Base-by-base conservation (phyloP, 2,888 invertebrate species). In the Dinocampus coccinellae region DNA sequence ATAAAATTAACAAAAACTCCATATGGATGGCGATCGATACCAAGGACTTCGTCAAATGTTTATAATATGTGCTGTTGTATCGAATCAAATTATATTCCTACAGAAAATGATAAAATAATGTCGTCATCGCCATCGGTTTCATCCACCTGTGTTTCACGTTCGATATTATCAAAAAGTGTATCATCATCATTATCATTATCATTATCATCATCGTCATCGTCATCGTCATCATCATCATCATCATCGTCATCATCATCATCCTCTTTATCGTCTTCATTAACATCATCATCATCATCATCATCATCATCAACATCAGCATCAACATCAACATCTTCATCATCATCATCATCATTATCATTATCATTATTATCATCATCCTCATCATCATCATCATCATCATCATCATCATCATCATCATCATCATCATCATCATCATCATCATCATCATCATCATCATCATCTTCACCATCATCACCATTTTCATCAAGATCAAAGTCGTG, bases 11-110 rank as follows among this genome's bases (percentile, higher is more conserved):
- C 94, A 79, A 95, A 95, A 85, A 95, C 95, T 24, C 90, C 93
- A 55, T 90, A 91, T 85, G 95, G 95, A 81, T 95, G 95, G 95
- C 91, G 93, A 73, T 94, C 94, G 72, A 93, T 93, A 88, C 95
- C 95, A 80, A 91, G 93, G 81, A 95, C 95, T 63, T 93, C 93
- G 85, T 82, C 84, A n/a, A 86, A 84, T 76, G 76, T 83, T 10
- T 85, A 85, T 66, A 76, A 42, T 47, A 20, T 58, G 6, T 72
- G 63, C 3, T 67, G 57, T 34, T 61, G 66, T 39, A 9, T 33
- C 29, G 61, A 47, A 53, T 66, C 62, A 10, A 71, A 57, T 58
- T 62, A 62, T 36, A 55, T 60, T 34, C 29, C 34, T 34, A 29
- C 16, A 24, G 53, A 39, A 20, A 42, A 42, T 11, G 62, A 55